Percentiles rank a stretch among this genome's conserved stretches.
phyloP scores from a whole-genome alignment of 35 echinoderm and acorn worm genomes.

The Lytechinus variegatus region DNA sequence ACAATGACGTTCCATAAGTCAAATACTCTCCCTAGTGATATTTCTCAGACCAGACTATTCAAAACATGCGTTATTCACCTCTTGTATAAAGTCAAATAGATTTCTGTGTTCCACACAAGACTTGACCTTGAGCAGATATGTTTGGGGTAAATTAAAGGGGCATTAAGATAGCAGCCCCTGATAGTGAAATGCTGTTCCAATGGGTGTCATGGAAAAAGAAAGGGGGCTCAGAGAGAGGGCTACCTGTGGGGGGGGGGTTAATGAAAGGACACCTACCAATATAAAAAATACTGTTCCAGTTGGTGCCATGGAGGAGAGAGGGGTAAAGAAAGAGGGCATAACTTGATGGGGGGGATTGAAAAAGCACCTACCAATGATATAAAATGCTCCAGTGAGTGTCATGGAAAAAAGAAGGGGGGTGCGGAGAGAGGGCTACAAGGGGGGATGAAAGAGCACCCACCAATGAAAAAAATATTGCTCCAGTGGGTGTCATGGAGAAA shows the following conservation, averaged over 20 bases:
- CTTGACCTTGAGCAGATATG: no score
- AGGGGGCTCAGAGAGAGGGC: no score
- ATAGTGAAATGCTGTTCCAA: slow-evolving; percentile 92
- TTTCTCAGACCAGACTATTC: no score
- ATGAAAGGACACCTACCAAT: neutral
- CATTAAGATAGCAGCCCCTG: slow-evolving; percentile 52
- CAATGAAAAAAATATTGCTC: no score
- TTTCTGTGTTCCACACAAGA: no score
- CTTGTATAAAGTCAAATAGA: no score
- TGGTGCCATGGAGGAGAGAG: neutral
- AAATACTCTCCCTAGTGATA: no score
- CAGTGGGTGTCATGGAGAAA: neutral
- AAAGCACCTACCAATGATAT: neutral
- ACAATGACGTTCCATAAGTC: no score
- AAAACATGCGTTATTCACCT: no score
- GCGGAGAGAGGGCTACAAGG: neutral
- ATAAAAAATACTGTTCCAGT: neutral
- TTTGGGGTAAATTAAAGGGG: neutral
- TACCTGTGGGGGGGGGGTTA: neutral
- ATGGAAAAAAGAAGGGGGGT: neutral
- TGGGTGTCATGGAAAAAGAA: slow-evolving; percentile 79
- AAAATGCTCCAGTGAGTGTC: no score
- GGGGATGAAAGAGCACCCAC: no score
- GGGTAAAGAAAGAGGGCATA: neutral
- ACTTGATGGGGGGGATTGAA: neutral